Evolutionary conservation across 2,113 vertebrate genomes (phyloP).

Genomic region (Dryoscopus gambensis): DNA sequence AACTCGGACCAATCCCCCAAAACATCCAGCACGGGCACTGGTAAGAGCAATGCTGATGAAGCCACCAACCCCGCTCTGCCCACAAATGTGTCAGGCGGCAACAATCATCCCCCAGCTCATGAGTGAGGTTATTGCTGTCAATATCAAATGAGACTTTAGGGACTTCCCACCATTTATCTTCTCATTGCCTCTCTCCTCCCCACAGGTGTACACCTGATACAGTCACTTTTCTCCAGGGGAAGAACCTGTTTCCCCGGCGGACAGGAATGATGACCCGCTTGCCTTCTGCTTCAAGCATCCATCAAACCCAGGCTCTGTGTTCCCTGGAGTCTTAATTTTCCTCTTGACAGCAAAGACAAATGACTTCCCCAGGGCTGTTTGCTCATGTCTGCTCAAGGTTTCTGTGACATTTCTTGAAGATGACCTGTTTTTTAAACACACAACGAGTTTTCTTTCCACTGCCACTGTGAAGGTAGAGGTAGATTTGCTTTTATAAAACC

Average conservation of each 20-base stretch:
- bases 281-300: slow-evolving; percentile 25
- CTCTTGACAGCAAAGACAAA: slow-evolving; percentile 60
- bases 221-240: background rate
- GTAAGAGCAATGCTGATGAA: background rate
- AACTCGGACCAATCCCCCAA: fast-evolving
- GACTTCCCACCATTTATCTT: slow-evolving; percentile 1
- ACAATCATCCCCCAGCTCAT: background rate
- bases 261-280: slow-evolving; percentile 14
- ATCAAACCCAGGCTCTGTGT: slow-evolving; percentile 5
- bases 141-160: background rate
- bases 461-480: background rate
- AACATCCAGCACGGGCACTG: background rate
- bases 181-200: background rate
- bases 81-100: fast-evolving
- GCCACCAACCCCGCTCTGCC: background rate
- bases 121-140: background rate
- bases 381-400: slow-evolving; percentile 16
- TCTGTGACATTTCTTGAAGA: background rate
- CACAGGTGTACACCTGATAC: background rate
- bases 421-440: slow-evolving; percentile 37
- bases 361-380: slow-evolving; percentile 28
- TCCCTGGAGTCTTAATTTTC: slow-evolving; percentile 52
- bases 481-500: background rate
- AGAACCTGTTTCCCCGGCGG: background rate
- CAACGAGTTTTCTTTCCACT: background rate